These are phyloP conservation scores for Platycheirus albimanus DNA, from an alignment of 2,888 invertebrate genomes.

Conservation along the genomic window DNA sequence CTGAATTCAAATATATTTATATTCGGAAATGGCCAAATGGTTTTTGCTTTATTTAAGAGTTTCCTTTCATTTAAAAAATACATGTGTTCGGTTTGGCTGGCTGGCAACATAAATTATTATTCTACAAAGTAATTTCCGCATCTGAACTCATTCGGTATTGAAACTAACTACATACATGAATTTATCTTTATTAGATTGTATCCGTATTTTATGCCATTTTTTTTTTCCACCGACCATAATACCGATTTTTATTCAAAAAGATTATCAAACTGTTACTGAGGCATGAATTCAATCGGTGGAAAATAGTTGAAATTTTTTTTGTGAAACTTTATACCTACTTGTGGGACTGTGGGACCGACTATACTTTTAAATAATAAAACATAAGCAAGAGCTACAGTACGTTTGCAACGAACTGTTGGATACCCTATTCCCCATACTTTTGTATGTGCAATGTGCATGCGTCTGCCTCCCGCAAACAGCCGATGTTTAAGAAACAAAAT, in stretches of 20 bases:
- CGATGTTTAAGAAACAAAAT: too few relatives aligned
- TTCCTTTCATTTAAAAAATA: slow-evolving; percentile 32
- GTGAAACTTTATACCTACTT: slow-evolving; percentile 19
- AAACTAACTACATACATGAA: slow-evolving; percentile 27
- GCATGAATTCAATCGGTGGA: slow-evolving; percentile 48
- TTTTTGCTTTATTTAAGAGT: neutral
- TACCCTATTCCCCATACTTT: too few relatives aligned
- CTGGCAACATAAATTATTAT: slow-evolving; percentile 40
- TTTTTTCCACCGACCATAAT: slow-evolving; percentile 8
- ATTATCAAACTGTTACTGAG: slow-evolving; percentile 48
- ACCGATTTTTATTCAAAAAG: slow-evolving; percentile 42
- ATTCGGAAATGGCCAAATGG: neutral
- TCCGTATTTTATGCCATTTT: slow-evolving; percentile 19
- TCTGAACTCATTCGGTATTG: slow-evolving; percentile 29
- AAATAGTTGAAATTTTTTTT: slow-evolving; percentile 41
- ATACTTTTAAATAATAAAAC: slow-evolving; percentile 3
- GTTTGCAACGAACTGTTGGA: too few relatives aligned
- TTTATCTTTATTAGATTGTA: slow-evolving; percentile 52
- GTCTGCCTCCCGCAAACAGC: too few relatives aligned
- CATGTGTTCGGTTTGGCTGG: slow-evolving; percentile 28
- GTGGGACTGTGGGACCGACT: too few relatives aligned
- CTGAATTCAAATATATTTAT: too few relatives aligned
- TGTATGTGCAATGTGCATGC: too few relatives aligned
- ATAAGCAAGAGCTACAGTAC: neutral
- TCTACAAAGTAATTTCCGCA: slow-evolving; percentile 55